These are phyloP conservation scores for Stratiomys singularior DNA, from an alignment of 2,888 invertebrate species.

Conservation along the genomic window DNA sequence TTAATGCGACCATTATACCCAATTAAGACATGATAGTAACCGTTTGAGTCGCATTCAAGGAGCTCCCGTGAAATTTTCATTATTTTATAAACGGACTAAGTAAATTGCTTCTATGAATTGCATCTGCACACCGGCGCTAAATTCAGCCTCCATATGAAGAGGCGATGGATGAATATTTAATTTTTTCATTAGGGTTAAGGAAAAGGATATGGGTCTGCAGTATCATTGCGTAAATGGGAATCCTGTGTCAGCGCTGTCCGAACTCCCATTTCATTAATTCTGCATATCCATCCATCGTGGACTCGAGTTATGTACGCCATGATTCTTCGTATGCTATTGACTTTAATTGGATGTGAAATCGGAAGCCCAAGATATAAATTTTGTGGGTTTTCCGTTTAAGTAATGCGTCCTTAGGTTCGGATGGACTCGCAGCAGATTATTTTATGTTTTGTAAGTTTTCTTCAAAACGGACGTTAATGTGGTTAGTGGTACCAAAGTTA, in stretches of 20 bases:
- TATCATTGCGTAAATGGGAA: background rate
- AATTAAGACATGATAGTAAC: too few relatives aligned
- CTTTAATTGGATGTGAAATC: conserved; percentile 31
- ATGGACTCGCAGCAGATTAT: too few relatives aligned
- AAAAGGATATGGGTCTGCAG: background rate
- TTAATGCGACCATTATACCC: too few relatives aligned
- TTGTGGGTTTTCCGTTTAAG: conserved; percentile 34
- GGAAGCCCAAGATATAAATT: conserved; percentile 22
- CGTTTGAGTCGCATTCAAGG: background rate
- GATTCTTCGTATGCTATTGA: background rate
- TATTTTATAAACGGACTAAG: conserved; percentile 15
- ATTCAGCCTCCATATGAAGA: background rate
- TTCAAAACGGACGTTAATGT: too few relatives aligned
- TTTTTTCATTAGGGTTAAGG: conserved; percentile 5
- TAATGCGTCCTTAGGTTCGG: conserved; percentile 14
- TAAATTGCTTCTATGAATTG: conserved; percentile 7
- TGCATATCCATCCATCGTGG: background rate
- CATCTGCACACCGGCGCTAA: background rate
- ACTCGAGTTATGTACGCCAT: background rate
- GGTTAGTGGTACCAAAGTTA: too few relatives aligned
- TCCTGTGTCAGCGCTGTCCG: background rate
- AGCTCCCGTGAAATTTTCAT: background rate
- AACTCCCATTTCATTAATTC: background rate
- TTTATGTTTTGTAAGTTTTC: too few relatives aligned
- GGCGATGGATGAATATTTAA: conserved; percentile 25